phyloP scores from a whole-genome alignment of 2,113 vertebrate species.

The Ameiurus melas region DNA sequence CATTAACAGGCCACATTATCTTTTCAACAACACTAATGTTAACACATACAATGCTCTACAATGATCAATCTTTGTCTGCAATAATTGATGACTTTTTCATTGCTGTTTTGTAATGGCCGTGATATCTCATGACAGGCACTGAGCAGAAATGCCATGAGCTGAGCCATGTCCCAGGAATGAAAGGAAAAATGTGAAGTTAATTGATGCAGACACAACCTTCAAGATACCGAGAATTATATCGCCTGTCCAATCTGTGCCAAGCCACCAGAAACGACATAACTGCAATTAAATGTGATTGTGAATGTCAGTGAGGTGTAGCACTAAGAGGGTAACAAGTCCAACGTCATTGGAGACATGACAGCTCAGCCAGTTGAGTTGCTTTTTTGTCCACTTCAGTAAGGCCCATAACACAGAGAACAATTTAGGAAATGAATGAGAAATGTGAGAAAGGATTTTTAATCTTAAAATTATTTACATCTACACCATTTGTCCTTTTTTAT shows the following conservation, averaged over 20 bases:
- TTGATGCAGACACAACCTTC: slow-evolving; percentile 53
- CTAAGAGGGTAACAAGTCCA: slow-evolving; percentile 35
- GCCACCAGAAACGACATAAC: slow-evolving; percentile 47
- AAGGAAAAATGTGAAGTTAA: slow-evolving; percentile 51
- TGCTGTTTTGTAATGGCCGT: slow-evolving; percentile 16
- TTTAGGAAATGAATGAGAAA: slow-evolving; percentile 8
- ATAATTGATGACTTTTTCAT: slow-evolving; percentile 27
- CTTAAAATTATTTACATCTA: neutral
- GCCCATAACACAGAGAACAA: neutral
- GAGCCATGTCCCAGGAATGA: slow-evolving; percentile 32
- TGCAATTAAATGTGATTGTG: slow-evolving; percentile 52
- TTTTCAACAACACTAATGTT: slow-evolving; percentile 8
- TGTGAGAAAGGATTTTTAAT: neutral
- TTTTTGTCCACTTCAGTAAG: slow-evolving; percentile 7
- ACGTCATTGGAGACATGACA: slow-evolving; percentile 29
- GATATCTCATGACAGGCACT: slow-evolving; percentile 35
- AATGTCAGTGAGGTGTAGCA: slow-evolving; percentile 47
- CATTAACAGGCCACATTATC: neutral
- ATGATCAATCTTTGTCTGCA: slow-evolving; percentile 8
- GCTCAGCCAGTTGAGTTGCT: neutral
- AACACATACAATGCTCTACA: neutral
- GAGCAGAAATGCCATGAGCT: slow-evolving; percentile 47
- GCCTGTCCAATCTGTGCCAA: slow-evolving; percentile 45
- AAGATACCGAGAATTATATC: slow-evolving; percentile 54
- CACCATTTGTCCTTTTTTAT: neutral